phyloP scores from a whole-genome alignment of 2,888 invertebrate species.

The Congeria kusceri region DNA sequence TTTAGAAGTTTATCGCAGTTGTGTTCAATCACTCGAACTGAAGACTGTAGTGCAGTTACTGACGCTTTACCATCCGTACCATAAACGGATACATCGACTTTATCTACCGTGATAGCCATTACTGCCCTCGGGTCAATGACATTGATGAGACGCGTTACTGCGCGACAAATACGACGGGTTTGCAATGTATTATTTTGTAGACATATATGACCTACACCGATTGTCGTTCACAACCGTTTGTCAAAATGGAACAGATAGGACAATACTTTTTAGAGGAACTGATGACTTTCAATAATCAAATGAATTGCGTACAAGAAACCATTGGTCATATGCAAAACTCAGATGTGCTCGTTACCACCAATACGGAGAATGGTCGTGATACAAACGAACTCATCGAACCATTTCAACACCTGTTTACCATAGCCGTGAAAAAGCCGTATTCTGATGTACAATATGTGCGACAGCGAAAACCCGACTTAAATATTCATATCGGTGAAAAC shows the following conservation, averaged over 20 bases:
- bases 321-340: background rate
- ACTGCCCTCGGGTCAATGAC: background rate
- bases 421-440: too few relatives aligned
- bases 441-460: slow-evolving; percentile 13
- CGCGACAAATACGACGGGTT: background rate
- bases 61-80: slow-evolving; percentile 7
- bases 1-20: too few relatives aligned
- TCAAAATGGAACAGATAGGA: too few relatives aligned
- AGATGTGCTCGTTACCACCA: too few relatives aligned
- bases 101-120: slow-evolving; percentile 7
- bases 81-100: slow-evolving; percentile 8
- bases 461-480: background rate
- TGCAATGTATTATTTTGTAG: background rate
- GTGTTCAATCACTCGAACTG: slow-evolving; percentile 8
- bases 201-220: background rate
- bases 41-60: background rate
- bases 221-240: too few relatives aligned
- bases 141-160: background rate
- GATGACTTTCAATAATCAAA: too few relatives aligned
- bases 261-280: background rate
- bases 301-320: slow-evolving; percentile 7
- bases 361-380: slow-evolving; percentile 1
- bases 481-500: too few relatives aligned
- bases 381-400: too few relatives aligned
- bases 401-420: too few relatives aligned